phyloP scores from a whole-genome alignment of 2,797 vertebrate species.

The Acanthurus leucopareius region DNA sequence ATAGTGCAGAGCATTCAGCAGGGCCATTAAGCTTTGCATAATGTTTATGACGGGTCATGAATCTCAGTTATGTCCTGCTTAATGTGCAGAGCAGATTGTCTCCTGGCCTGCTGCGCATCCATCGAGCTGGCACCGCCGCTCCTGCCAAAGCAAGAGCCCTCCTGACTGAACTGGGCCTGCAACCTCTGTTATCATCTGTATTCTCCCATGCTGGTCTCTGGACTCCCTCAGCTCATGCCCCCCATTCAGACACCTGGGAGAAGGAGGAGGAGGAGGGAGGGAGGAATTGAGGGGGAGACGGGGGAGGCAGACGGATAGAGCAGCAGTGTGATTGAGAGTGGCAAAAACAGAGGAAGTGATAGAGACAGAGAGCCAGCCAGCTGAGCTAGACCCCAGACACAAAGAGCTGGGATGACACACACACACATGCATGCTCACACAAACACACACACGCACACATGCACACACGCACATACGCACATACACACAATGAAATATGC shows the following conservation, averaged over 20 bases:
- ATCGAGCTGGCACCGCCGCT: constrained; percentile 65
- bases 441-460: constrained; percentile 26
- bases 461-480: constrained; percentile 21
- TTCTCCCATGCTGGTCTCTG: constrained; percentile 62
- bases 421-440: constrained; percentile 26
- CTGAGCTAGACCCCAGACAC: constrained; percentile 78
- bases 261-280: constrained; percentile 15
- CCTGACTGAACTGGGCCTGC: constrained; percentile 41
- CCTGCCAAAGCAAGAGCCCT: constrained; percentile 52
- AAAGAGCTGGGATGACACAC: constrained; percentile 72
- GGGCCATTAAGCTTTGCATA: constrained; percentile 77
- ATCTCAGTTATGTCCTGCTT: constrained; percentile 77
- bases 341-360: constrained; percentile 87
- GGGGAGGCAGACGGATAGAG: constrained; percentile 63
- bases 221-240: constrained; percentile 71
- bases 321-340: constrained; percentile 74
- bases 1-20: constrained; percentile 67
- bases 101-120: constrained; percentile 64
- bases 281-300: constrained; percentile 39
- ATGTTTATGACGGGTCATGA: constrained; percentile 71
- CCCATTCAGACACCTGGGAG: constrained; percentile 73
- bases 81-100: constrained; percentile 74
- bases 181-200: constrained; percentile 62
- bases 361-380: constrained; percentile 84
- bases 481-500: constrained; percentile 16